Conservation (phyloP, 2,797 vertebrate genomes). For the Chelonia mydas region DNA sequence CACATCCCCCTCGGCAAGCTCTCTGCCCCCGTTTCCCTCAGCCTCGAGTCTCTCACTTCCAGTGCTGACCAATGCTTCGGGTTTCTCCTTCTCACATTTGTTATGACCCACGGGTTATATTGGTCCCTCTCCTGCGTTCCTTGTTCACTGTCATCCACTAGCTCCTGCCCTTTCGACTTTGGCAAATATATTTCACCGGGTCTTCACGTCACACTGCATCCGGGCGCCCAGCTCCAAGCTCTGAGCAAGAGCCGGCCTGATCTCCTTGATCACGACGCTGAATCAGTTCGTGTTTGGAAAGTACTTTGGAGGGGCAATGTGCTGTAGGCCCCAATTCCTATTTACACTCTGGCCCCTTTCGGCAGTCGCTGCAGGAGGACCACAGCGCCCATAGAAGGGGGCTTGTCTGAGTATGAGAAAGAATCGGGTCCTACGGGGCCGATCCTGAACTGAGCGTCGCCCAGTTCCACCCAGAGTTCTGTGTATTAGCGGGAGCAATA, state of each 20-base stretch:
- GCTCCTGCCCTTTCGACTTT: neutral
- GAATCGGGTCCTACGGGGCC: neutral
- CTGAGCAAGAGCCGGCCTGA: neutral
- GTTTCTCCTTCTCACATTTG: neutral
- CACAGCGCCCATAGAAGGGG: neutral
- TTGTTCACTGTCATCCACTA: neutral
- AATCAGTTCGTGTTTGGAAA: neutral
- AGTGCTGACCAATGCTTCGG: neutral
- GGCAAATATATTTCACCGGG: rapidly evolving
- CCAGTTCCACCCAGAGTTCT: neutral
- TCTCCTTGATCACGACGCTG: neutral
- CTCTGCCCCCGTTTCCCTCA: neutral
- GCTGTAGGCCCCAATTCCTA: neutral
- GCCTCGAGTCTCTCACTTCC: no score
- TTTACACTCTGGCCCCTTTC: neutral
- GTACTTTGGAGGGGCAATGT: neutral
- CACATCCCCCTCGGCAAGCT: neutral
- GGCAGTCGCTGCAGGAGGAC: neutral
- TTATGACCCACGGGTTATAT: neutral
- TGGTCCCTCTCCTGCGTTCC: neutral
- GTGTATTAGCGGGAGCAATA: no score
- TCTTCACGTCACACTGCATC: neutral
- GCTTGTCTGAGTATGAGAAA: neutral
- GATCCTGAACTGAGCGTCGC: neutral
- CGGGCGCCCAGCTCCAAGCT: neutral